Evolutionary conservation across 2,888 invertebrate species (phyloP).

Genomic region (Sarcophaga carnaria): DNA sequence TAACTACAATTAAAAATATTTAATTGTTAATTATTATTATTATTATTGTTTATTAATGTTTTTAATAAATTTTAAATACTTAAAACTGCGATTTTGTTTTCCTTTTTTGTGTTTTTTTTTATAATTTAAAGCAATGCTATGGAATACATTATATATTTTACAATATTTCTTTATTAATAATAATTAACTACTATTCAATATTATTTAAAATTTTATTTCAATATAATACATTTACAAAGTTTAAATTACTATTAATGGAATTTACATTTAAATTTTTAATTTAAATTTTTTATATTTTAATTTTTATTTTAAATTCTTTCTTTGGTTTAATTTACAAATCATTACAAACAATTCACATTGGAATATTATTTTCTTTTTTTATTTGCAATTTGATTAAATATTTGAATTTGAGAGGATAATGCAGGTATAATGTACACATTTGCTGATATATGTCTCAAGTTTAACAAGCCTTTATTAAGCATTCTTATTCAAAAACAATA

Average conservation of each 20-base stretch:
- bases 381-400: background rate
- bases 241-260: constrained; percentile 45
- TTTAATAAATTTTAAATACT: background rate
- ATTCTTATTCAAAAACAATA: too few relatives aligned
- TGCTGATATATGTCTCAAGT: too few relatives aligned
- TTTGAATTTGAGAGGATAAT: too few relatives aligned
- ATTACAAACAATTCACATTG: constrained; percentile 38
- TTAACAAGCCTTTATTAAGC: too few relatives aligned
- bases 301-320: constrained; percentile 17
- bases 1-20: constrained; percentile 54
- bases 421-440: too few relatives aligned
- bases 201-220: constrained; percentile 7
- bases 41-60: background rate
- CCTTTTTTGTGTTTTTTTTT: constrained; percentile 16
- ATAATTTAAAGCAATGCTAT: constrained; percentile 57
- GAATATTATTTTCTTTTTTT: constrained; percentile 1
- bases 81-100: background rate
- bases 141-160: constrained; percentile 51
- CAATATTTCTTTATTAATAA: constrained; percentile 22
- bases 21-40: background rate
- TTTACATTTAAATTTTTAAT: constrained; percentile 53
- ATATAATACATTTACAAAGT: constrained; percentile 43
- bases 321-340: constrained; percentile 61
- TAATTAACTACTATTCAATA: constrained; percentile 8
- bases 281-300: background rate